Conservation (phyloP, 2,113 vertebrate genomes). For the Sinocyclocheilus rhinocerous region DNA sequence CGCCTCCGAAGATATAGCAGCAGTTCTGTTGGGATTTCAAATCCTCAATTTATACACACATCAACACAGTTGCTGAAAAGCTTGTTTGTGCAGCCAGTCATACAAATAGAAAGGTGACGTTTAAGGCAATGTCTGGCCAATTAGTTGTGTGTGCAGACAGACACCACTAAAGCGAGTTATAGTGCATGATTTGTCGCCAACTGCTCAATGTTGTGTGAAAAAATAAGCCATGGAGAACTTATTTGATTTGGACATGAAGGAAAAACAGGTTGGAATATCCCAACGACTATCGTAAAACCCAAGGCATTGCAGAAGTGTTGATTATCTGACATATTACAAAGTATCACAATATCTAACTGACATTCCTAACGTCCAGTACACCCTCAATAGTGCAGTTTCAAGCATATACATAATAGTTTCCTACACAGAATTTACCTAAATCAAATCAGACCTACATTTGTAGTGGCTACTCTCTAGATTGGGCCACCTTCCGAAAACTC, state of each 20-base stretch:
- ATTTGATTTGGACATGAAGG: slow-evolving; percentile 43
- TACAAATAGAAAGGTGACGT: slow-evolving; percentile 74
- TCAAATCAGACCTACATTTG: slow-evolving; percentile 33
- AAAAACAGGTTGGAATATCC: slow-evolving; percentile 51
- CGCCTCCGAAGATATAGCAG: slow-evolving; percentile 66
- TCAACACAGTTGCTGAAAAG: slow-evolving; percentile 74
- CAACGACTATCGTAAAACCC: slow-evolving; percentile 73
- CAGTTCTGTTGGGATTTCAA: slow-evolving; percentile 61
- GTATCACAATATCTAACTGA: slow-evolving; percentile 77
- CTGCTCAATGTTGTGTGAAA: slow-evolving; percentile 51
- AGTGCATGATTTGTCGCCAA: slow-evolving; percentile 70
- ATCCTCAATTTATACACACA: slow-evolving; percentile 71
- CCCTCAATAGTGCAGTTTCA: slow-evolving; percentile 78
- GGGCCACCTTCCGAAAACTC: background rate
- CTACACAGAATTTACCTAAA: slow-evolving; percentile 34
- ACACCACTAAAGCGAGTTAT: slow-evolving; percentile 70
- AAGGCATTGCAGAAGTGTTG: slow-evolving; percentile 82
- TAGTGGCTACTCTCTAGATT: slow-evolving; percentile 17
- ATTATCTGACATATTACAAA: slow-evolving; percentile 80
- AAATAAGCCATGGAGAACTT: slow-evolving; percentile 35
- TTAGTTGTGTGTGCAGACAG: slow-evolving; percentile 74
- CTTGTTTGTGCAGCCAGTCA: slow-evolving; percentile 71
- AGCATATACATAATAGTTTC: slow-evolving; percentile 63
- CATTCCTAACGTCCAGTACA: slow-evolving; percentile 74
- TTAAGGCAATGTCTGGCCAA: slow-evolving; percentile 80